Evolutionary conservation across 2,888 invertebrate genomes (phyloP).

Genomic region (Conus canariensis): DNA sequence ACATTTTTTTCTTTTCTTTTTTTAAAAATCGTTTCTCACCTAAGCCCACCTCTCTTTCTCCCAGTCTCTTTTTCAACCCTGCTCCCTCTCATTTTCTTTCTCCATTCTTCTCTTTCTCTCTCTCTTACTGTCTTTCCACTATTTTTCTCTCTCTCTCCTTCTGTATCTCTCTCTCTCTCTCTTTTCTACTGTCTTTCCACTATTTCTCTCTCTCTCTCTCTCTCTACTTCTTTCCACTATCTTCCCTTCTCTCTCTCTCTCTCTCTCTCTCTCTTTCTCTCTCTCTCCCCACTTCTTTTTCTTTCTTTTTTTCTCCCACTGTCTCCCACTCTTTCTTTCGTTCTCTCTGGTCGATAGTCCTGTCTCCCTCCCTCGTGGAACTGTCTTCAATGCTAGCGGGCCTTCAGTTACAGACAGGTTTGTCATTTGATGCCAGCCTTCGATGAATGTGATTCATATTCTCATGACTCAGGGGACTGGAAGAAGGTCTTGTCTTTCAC

Average conservation of each 20-base stretch:
- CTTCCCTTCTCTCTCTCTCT: background rate
- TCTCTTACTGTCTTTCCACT: background rate
- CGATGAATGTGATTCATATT: no score
- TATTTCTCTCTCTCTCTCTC: background rate
- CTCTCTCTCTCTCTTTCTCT: slow-evolving; percentile 11
- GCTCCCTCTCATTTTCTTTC: no score
- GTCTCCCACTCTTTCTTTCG: background rate
- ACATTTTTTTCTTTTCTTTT: background rate
- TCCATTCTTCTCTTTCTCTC: background rate
- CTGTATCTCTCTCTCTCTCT: background rate
- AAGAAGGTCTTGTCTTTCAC: no score
- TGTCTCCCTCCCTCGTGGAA: no score
- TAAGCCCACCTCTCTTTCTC: no score
- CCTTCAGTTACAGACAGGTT: no score
- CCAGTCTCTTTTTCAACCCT: no score
- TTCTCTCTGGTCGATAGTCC: no score
- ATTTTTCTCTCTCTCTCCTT: background rate
- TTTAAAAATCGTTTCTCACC: background rate
- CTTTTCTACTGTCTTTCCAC: background rate
- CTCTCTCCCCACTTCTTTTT: background rate
- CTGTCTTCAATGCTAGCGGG: no score
- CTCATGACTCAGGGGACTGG: no score
- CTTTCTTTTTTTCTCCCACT: background rate
- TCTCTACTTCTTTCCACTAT: background rate
- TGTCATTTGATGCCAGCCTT: no score